Evolutionary conservation across 2,113 vertebrate species (phyloP), one percentile per base, ranked within the genome.

Genomic region (Oryctolagus cuniculus): DNA sequence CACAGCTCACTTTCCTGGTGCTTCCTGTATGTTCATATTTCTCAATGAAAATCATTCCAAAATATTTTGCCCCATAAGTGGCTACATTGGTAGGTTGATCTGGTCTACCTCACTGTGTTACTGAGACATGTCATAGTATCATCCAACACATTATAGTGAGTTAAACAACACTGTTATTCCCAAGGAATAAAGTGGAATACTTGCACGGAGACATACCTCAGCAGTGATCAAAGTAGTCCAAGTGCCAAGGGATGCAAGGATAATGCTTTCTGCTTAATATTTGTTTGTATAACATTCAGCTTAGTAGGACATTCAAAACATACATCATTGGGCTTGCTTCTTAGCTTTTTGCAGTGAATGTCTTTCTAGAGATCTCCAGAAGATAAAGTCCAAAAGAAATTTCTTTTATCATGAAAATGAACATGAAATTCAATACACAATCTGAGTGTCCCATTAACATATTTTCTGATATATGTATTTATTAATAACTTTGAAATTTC

Each of bases 331-430:
- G 1, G 73, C 31, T 73, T 49, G 21, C 10, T 5, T 73, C 72
- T 63, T 83, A 93, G 11, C 64, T 90, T 67, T 94, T 73, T 78
- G 55, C 63, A 89, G 49, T 66, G 13, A 79, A 34, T 10, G 55
- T 38, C 58, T 87, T 82, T 84, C 25, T 72, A 58, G 31, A 86
- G 79, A 3, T 74, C 21, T 61, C 38, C 75, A 84, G 8, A 92
- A 25, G 11, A 7, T 34, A 66, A 27, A 55, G 0, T 44, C 8
- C 44, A 82, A 81, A 80, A 85, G 49, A 5, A 53, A 11, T 73
- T 72, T 63, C 51, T 25, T 66, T 25, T 31, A 44, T 66, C 15
- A 79, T 74, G 70, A 83, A 49, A 19, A 38, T 9, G 82, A 58
- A 58, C 19, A 58, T 78, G 10, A 5, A 90, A 17, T 74, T 51